Percentiles rank a stretch among this genome's conserved stretches.
phyloP scores from a whole-genome alignment of 2,113 vertebrate species.

The Silurus glanis region DNA sequence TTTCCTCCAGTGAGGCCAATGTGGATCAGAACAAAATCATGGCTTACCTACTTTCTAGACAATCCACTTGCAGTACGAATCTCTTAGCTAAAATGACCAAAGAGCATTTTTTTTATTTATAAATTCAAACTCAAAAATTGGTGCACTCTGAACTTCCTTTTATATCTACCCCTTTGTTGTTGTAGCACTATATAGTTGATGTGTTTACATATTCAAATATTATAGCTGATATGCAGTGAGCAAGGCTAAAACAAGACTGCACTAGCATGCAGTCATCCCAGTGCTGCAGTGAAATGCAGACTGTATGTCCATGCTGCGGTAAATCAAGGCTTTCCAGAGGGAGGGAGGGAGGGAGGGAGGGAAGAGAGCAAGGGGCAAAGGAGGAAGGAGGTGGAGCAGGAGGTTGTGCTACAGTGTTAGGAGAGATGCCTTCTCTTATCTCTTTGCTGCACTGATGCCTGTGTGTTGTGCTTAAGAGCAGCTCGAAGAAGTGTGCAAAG shows the following conservation, averaged over 20 bases:
- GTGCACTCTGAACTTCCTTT: background rate
- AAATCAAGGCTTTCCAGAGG: background rate
- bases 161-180: background rate
- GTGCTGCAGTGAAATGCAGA: conserved; percentile 37
- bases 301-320: conserved; percentile 19
- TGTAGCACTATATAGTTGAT: background rate
- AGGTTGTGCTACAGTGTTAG: conserved; percentile 19
- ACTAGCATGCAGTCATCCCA: conserved; percentile 35
- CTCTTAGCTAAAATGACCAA: background rate
- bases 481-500: background rate
- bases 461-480: conserved; percentile 25
- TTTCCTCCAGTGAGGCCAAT: conserved; percentile 4
- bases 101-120: background rate
- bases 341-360: background rate
- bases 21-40: conserved; percentile 32
- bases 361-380: background rate
- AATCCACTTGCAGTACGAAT: conserved; percentile 24
- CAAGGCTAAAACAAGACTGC: conserved; percentile 13
- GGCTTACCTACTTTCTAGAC: conserved; percentile 38
- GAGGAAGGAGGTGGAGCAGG: conserved; percentile 34
- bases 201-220: background rate
- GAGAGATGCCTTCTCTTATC: conserved; percentile 26
- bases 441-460: conserved; percentile 22
- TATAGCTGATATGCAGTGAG: background rate
- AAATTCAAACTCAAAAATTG: background rate